These are phyloP conservation scores for Drosophila sordidapex DNA, from an alignment of 2,888 invertebrate species.

Conservation along the genomic window DNA sequence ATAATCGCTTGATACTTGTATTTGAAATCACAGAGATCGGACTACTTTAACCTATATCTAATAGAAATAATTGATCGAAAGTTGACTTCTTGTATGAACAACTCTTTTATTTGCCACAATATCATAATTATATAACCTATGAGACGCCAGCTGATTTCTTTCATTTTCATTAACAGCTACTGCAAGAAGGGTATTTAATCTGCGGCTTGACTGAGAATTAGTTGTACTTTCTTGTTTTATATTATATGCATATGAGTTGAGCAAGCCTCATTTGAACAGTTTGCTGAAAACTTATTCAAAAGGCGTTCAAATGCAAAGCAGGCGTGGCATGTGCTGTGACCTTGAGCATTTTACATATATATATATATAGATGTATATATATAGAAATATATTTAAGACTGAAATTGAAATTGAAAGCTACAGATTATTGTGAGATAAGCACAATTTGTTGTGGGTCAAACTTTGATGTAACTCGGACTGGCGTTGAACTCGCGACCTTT, in stretches of 20 bases:
- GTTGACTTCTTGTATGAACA: no score
- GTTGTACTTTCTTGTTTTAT: not conserved
- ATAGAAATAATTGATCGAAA: not conserved
- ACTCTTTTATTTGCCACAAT: no score
- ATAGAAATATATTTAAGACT: not conserved
- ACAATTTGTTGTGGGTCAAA: not conserved
- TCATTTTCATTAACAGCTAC: not conserved
- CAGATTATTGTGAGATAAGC: not conserved
- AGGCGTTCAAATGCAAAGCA: conserved; percentile 6
- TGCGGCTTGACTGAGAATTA: not conserved
- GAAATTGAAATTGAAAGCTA: not conserved
- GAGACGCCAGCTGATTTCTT: not conserved
- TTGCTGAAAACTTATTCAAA: conserved; percentile 22
- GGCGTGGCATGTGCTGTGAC: conserved; percentile 32
- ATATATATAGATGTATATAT: not conserved
- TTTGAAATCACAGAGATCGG: no score
- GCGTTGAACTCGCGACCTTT: conserved; percentile 20
- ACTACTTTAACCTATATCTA: not conserved
- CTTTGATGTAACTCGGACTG: not conserved
- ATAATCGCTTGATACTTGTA: not conserved
- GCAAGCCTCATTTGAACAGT: conserved; percentile 37
- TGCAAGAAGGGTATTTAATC: not conserved
- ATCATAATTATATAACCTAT: not conserved
- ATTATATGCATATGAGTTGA: conserved; percentile 28
- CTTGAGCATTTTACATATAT: conserved; percentile 27